These are phyloP conservation scores for Dicranocentrus wangi DNA, from an alignment of 2,888 invertebrate genomes.

Conservation along the genomic window DNA sequence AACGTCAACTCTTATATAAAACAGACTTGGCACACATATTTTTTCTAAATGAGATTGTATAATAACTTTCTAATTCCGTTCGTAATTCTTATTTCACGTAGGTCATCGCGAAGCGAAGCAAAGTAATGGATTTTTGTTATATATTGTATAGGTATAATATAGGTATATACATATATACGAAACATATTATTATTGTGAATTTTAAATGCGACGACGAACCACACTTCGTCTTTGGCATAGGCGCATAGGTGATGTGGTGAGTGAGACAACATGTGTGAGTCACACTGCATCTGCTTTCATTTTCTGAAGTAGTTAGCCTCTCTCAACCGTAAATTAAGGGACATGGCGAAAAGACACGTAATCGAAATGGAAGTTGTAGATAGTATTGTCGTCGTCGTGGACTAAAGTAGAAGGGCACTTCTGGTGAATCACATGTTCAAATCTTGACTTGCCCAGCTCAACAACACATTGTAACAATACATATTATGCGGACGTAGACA, in stretches of 20 bases:
- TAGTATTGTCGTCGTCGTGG: slow-evolving; percentile 13
- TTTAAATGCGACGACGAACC: neutral
- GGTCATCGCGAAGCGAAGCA: too few species aligned
- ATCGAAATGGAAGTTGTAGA: slow-evolving; percentile 37
- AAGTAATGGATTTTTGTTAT: too few species aligned
- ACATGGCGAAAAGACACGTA: slow-evolving; percentile 46
- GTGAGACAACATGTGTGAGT: slow-evolving; percentile 1
- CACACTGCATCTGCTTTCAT: slow-evolving; percentile 34
- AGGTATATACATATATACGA: too few species aligned
- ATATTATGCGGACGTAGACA: neutral
- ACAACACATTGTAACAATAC: neutral
- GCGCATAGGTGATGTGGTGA: neutral
- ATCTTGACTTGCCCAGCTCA: slow-evolving; percentile 3
- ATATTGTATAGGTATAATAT: too few species aligned
- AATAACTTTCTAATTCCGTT: slow-evolving; percentile 60
- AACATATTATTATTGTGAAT: too few species aligned
- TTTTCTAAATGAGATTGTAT: slow-evolving; percentile 53
- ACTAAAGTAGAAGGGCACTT: slow-evolving; percentile 35
- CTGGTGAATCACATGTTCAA: slow-evolving; percentile 41
- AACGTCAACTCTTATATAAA: neutral
- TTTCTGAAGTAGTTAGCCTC: slow-evolving; percentile 36
- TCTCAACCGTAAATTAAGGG: slow-evolving; percentile 60
- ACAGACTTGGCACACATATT: slow-evolving; percentile 38
- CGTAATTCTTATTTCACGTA: slow-evolving; percentile 40
- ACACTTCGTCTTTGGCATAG: neutral